Evolutionary conservation across 2,113 vertebrate species (phyloP).

Genomic region (Pterocles orientalis): DNA sequence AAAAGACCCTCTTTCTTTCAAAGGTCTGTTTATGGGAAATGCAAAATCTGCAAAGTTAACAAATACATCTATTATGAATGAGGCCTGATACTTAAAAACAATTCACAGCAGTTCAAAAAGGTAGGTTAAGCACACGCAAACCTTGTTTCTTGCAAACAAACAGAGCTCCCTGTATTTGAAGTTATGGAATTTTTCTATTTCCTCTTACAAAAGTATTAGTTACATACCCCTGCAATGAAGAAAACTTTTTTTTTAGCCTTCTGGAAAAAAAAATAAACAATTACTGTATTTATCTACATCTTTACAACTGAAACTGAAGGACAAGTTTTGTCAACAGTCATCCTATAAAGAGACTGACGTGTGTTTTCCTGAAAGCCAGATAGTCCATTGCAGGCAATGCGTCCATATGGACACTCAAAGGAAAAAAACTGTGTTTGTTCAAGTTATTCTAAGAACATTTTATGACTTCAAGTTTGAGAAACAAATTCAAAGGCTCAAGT

Average conservation of each 20-base stretch:
- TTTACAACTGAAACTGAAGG: not conserved
- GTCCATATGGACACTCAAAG: not conserved
- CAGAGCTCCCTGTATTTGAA: not conserved
- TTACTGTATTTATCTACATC: not conserved
- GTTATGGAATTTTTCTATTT: not conserved
- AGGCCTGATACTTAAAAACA: not conserved
- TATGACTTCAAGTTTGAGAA: not conserved
- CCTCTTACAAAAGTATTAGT: not conserved
- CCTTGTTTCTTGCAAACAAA: not conserved
- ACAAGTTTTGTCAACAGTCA: not conserved
- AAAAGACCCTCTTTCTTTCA: not conserved
- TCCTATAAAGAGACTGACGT: not conserved
- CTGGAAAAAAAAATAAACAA: not conserved
- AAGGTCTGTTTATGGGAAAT: not conserved
- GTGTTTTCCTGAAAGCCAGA: not conserved
- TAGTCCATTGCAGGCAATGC: not conserved
- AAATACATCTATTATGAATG: not conserved
- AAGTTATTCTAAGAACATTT: conserved; percentile 11
- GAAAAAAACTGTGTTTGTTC: not conserved
- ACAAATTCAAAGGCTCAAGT: not conserved
- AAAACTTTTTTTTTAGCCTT: not conserved
- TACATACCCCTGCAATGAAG: not conserved
- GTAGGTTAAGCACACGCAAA: not conserved
- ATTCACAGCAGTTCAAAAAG: not conserved
- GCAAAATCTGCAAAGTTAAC: not conserved